Evolutionary conservation across 2,888 invertebrate species (phyloP), one percentile per base, ranked within the genome.

Genomic region (Clunio marinus): DNA sequence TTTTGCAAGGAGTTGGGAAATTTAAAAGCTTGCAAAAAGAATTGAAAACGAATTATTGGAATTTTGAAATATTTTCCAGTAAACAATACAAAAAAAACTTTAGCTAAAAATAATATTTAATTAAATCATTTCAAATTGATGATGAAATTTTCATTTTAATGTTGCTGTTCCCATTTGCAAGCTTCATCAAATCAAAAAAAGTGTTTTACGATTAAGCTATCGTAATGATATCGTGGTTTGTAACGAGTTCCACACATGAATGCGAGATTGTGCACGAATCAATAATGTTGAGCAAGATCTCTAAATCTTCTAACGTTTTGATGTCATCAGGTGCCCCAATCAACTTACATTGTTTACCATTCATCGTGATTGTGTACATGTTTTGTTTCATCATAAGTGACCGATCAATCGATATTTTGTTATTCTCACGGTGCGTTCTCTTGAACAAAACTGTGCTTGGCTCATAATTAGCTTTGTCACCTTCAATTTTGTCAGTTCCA

Each of bases 311-410:
- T 10, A 75, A 70, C n/a, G 73, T 72, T 41, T 70, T 73, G 4
- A 80, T 75, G 70, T 73, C 72, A 55, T 74, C 74, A 1, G 80
- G 80, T 25, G 80, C 78, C 1, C 78, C 80, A 35, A 78, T 41
- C 15, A 80, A 73, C 68, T 76, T 75, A 1, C 80, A 77, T 70
- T 78, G 77, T 70, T 78, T 79, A 20, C 79, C 79, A 69, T 79
- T 78, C 57, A 79, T 78, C 67, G 78, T 79, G 0, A 77, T 76
- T 63, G 76, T 78, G 72, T 76, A 79, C 58, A 76, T 76, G 63
- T 76, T 76, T 71, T 78, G 78, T 70, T 78, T 78, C 45, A 79
- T 78, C 32, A 78, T 77, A n/a, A 79, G 76, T 7, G 79, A 78
- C 10, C 79, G 76, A 73, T 79, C 79, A 70, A 76, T 79, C 24